phyloP scores from a whole-genome alignment of 2,888 invertebrate species.

The Criorhina ranunculi region DNA sequence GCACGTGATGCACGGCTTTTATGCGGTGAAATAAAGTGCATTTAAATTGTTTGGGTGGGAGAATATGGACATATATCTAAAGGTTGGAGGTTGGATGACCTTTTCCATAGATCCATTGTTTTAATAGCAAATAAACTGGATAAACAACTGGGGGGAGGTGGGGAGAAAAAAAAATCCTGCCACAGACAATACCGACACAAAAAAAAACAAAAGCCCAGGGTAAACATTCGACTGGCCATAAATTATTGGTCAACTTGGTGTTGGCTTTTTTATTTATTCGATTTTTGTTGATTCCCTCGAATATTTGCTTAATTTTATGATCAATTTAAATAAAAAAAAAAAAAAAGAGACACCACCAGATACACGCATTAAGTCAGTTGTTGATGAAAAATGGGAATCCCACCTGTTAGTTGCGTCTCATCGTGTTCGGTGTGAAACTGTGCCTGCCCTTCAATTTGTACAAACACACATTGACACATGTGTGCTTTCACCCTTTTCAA shows the following conservation, averaged over 20 bases:
- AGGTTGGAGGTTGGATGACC: conserved; percentile 53
- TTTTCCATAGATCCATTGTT: conserved; percentile 66
- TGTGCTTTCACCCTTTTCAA: background rate
- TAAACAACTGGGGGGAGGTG: conserved; percentile 59
- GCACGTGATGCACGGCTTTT: conserved; percentile 62
- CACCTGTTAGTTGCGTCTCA: conserved; percentile 66
- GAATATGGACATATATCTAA: conserved; percentile 21
- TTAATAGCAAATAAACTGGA: conserved; percentile 70
- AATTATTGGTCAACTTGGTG: conserved; percentile 77
- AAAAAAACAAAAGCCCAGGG: conserved; percentile 47
- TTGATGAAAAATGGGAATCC: conserved; percentile 67
- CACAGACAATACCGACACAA: conserved; percentile 37
- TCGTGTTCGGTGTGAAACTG: background rate
- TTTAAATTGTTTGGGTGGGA: conserved; percentile 55
- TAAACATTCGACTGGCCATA: conserved; percentile 73
- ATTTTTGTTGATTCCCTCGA: conserved; percentile 57
- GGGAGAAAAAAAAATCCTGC: conserved; percentile 27
- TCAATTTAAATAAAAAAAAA: conserved; percentile 65
- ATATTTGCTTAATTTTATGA: conserved; percentile 71
- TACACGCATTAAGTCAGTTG: conserved; percentile 28
- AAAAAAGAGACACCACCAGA: too few species aligned
- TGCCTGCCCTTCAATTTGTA: conserved; percentile 19
- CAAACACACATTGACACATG: conserved; percentile 26
- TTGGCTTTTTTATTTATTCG: conserved; percentile 65
- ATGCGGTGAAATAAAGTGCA: conserved; percentile 74